These are phyloP conservation scores for Epinephelus awoara DNA, from an alignment of 2,797 vertebrate species.

Conservation along the genomic window DNA sequence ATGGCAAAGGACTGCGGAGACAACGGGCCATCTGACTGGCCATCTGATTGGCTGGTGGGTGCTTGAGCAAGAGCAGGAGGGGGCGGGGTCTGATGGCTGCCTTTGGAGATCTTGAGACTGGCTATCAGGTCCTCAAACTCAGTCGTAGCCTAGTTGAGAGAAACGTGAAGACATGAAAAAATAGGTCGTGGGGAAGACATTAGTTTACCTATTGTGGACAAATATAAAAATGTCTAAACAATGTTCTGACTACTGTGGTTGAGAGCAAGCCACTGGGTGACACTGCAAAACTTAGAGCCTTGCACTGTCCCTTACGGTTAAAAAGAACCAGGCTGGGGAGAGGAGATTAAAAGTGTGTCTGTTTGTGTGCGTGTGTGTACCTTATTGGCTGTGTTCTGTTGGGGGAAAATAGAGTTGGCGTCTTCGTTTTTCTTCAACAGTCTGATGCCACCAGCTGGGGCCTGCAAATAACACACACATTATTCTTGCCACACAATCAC, in stretches of 20 bases:
- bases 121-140: slow-evolving; percentile 94
- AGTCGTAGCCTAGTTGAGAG: slow-evolving; percentile 52
- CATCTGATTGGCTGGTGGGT: slow-evolving; percentile 80
- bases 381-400: slow-evolving; percentile 75
- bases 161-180: background rate
- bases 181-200: background rate
- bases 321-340: too few relatives aligned
- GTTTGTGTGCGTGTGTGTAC: slow-evolving; percentile 54
- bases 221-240: too few relatives aligned
- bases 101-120: slow-evolving; percentile 90
- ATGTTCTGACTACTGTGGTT: too few relatives aligned
- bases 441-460: slow-evolving; percentile 85
- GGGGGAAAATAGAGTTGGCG: slow-evolving; percentile 63
- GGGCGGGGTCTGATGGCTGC: slow-evolving; percentile 78
- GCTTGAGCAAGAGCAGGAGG: slow-evolving; percentile 69
- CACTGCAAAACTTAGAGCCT: too few relatives aligned
- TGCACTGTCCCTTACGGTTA: too few relatives aligned
- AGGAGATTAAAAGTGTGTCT: background rate
- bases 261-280: too few relatives aligned
- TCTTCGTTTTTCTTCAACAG: slow-evolving; percentile 94
- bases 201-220: background rate
- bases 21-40: slow-evolving; percentile 81
- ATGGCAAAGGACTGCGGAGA: slow-evolving; percentile 97
- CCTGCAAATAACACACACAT: slow-evolving; percentile 75
- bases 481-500: background rate